Conservation (phyloP, 2,888 invertebrate genomes). For the Caradrina clavipalpis region DNA sequence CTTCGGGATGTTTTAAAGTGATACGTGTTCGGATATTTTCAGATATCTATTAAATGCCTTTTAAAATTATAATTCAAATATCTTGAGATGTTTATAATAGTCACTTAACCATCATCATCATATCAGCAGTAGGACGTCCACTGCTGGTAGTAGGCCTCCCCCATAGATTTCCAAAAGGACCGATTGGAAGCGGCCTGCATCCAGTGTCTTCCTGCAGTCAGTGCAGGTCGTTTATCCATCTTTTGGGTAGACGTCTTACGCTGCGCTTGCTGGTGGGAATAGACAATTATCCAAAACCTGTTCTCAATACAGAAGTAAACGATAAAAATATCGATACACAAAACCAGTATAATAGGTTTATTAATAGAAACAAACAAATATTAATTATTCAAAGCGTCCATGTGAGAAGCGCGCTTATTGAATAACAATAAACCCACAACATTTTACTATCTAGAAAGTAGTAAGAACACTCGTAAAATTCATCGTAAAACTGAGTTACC, state of each 20-base stretch:
- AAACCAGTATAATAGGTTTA: not conserved
- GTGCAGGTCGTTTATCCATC: no score
- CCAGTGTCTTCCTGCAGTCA: no score
- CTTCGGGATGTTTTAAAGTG: not conserved
- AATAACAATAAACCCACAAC: slow-evolving; percentile 7
- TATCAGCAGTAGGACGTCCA: no score
- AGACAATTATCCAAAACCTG: not conserved
- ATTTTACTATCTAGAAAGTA: slow-evolving; percentile 35
- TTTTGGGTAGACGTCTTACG: no score
- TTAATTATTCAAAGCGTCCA: not conserved
- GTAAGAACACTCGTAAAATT: slow-evolving; percentile 48
- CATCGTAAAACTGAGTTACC: slow-evolving; percentile 34
- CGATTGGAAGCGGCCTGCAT: no score
- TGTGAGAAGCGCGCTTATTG: not conserved
- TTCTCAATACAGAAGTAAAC: not conserved
- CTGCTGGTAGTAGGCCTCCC: no score
- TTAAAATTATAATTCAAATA: not conserved
- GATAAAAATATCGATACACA: not conserved
- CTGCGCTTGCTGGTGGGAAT: no score
- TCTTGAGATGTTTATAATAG: not conserved
- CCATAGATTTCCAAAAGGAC: no score
- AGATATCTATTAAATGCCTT: not conserved
- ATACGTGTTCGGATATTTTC: not conserved
- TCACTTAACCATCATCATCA: no score
- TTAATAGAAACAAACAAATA: slow-evolving; percentile 11